Evolutionary conservation across 1,140 invertebrate species (phyloP).

Genomic region (Drosophila malerkotliana): DNA sequence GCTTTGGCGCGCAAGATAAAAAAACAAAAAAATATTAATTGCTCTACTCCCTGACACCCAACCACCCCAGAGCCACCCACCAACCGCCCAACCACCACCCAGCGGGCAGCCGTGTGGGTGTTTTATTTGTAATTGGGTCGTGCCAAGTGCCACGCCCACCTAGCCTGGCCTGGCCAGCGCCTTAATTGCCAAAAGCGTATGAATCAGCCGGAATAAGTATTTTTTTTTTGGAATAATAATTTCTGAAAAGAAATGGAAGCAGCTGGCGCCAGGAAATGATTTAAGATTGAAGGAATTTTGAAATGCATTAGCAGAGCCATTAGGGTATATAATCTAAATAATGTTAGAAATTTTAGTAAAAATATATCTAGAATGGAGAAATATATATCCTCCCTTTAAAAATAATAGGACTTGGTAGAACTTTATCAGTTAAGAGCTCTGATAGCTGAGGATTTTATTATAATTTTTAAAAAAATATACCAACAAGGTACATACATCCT

Average conservation of each 20-base stretch:
- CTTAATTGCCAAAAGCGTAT: constrained; percentile 11
- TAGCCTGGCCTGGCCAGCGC: not conserved
- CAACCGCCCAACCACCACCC: too few species aligned
- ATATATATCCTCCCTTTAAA: too few species aligned
- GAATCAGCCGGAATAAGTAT: constrained; percentile 10
- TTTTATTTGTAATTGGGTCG: constrained; percentile 49
- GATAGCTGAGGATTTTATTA: too few species aligned
- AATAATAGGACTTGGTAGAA: too few species aligned
- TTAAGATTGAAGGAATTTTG: too few species aligned
- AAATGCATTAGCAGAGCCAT: too few species aligned
- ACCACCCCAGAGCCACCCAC: not conserved
- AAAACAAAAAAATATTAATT: constrained; percentile 33
- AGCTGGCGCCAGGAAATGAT: not conserved
- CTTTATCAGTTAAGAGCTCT: too few species aligned
- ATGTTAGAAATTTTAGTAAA: too few species aligned
- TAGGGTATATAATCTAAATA: too few species aligned
- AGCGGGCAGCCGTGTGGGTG: constrained; percentile 18
- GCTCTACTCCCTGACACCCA: not conserved
- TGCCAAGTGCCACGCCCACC: constrained; percentile 26
- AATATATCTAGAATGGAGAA: too few species aligned
- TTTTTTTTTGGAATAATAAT: not conserved
- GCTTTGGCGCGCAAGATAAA: constrained; percentile 5
- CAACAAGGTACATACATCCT: too few species aligned
- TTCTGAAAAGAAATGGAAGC: not conserved
- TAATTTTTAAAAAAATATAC: too few species aligned